Base-by-base conservation (phyloP, 2,113 vertebrate genomes). In the Coryphaenoides rupestris region DNA sequence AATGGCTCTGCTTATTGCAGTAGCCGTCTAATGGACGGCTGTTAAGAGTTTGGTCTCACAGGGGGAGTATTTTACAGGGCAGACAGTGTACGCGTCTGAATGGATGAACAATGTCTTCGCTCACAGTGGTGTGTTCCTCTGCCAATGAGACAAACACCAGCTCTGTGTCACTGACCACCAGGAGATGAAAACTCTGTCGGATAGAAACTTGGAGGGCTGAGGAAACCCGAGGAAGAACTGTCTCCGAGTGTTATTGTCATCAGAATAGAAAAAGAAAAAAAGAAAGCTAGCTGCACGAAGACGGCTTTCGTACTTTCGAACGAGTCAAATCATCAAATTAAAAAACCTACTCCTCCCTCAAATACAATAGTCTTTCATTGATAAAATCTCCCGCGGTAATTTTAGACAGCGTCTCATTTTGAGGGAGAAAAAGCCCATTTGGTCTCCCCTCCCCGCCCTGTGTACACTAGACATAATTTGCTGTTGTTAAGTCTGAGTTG, bases 71-170 rank as follows among this genome's bases (percentile, higher is more conserved):
- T 66, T 71, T 64, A 40, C 13, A 12, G 33, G 9, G 9, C 33
- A 40, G 33, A 40, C 33, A 9, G 33, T 40, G n/a, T n/a, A n/a
- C 33, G 9, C 2, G 33, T 40, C 33, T 40, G 33, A 40, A 40
- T 40, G 33, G 33, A 40, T 40, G 9, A 40, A 40, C 33, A 40
- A 40, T 2, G 33, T 40, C 33, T 68, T 47, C 61, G 58, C 62
- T 76, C 67, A n/a, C n/a, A 76, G 84, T 68, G 26, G 59, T 74
- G 64, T 54, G 73, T 52, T 66, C n/a, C 69, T 85, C 70, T 79
- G 75, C 69, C 59, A 75, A 66, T 65, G 54, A 21, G 56, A 76
- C 70, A 74, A 40, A 40, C 33, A 40, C 33, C 73, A 66, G 53
- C 63, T 73, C 65, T 84, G 81, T 88, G 67, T 72, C 63, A 22